Base-by-base conservation (phyloP, 2,113 vertebrate genomes). In the Notiomystis cincta region DNA sequence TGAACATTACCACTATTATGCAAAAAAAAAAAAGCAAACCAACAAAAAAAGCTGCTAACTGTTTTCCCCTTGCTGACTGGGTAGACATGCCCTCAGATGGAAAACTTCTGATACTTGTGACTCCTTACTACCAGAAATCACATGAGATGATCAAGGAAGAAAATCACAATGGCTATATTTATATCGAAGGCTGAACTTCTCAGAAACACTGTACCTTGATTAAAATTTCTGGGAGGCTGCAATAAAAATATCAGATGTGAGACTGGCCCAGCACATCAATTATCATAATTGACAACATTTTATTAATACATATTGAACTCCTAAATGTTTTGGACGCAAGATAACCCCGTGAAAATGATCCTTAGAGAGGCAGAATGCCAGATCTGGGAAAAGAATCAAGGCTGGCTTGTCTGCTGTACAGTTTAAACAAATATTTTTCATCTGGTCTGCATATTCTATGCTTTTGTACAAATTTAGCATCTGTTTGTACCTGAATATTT, bases 51-150 rank as follows among this genome's bases (percentile, higher is more conserved):
- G 66, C 93, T 97, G 97, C 89, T 96, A 97, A 95, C 97, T 94
- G 87, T 97, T 98, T 97, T 97, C 97, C 97, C 96, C 93, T 98
- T 97, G 93, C 97, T 97, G 97, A 97, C 97, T 97, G 96, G 80
- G 90, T 93, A 95, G 96, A 92, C 27, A 19, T 97, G 96, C 98
- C 98, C 98, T 98, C 97, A 98, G 98, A 98, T 98, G 97, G 98
- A 98, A 98, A 99, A 98, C 98, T 98, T 98, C 97, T 98, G 98
- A 97, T 98, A 92, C 98, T 98, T 98, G 98, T 99, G 98, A 99
- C 98, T 99, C 98, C 94, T 98, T 94, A 71, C 96, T 98, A 98
- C 98, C 98, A 98, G 98, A 98, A 98, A 98, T 99, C 98, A 99
- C 98, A 98, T 99, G 98, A 98, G 98, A 97, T 92, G 97, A 98